Conservation (phyloP, 2,888 invertebrate species). For the Tipula helvola region DNA sequence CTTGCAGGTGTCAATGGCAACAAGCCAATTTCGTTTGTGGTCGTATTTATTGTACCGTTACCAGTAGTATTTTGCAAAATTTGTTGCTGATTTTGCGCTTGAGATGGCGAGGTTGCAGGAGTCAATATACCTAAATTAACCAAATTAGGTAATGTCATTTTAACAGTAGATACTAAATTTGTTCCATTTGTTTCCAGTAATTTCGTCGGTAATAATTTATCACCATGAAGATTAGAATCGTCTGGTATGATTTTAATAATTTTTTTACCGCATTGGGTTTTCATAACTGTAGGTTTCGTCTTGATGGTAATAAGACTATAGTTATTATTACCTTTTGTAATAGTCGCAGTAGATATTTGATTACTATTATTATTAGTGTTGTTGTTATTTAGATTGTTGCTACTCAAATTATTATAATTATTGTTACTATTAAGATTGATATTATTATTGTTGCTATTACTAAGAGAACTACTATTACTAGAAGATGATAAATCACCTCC, state of each 20-base stretch:
- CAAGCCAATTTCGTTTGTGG: slow-evolving; percentile 21
- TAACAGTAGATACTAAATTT: slow-evolving; percentile 18
- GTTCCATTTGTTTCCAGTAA: background rate
- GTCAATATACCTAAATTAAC: slow-evolving; percentile 40
- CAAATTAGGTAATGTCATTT: slow-evolving; percentile 33
- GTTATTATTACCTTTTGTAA: slow-evolving; percentile 5
- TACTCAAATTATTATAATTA: slow-evolving; percentile 14
- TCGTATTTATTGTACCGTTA: slow-evolving; percentile 18
- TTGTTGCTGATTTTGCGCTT: slow-evolving; percentile 17
- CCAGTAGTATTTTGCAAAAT: slow-evolving; percentile 19
- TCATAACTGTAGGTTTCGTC: slow-evolving; percentile 8
- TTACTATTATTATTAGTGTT: slow-evolving; percentile 8
- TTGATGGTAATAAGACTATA: background rate
- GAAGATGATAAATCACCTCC: slow-evolving; percentile 7
- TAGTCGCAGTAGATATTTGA: background rate
- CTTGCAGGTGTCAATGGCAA: slow-evolving; percentile 33
- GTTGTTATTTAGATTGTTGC: slow-evolving; percentile 20
- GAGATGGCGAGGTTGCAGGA: slow-evolving; percentile 39
- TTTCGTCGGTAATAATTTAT: slow-evolving; percentile 4
- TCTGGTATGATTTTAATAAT: background rate
- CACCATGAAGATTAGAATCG: background rate
- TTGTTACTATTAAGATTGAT: slow-evolving; percentile 10
- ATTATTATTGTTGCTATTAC: slow-evolving; percentile 12
- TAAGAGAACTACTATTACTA: slow-evolving; percentile 31
- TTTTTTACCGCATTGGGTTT: slow-evolving; percentile 6